A percentile compares a stretch with the other conserved stretches of the same genome.
These are phyloP conservation scores for Poecile montanus DNA, from an alignment of 2,797 vertebrate genomes.

Conservation along the genomic window DNA sequence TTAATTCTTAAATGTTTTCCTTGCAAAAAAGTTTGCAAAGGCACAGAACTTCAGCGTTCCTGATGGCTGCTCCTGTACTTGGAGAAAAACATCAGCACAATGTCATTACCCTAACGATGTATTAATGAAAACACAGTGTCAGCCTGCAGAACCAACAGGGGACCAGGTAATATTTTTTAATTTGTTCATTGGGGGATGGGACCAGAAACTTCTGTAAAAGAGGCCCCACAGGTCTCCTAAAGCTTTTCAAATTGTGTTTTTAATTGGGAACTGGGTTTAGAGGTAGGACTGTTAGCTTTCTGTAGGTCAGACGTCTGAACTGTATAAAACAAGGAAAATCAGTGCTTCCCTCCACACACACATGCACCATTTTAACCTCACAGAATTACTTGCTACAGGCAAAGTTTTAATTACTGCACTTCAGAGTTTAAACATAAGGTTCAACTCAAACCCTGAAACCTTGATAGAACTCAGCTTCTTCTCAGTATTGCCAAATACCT, in stretches of 20 bases:
- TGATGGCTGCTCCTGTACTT: constrained; percentile 8
- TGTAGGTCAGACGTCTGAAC: constrained; percentile 72
- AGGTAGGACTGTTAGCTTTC: constrained; percentile 70
- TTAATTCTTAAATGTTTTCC: background rate
- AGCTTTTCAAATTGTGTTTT: constrained; percentile 79
- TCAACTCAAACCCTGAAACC: constrained; percentile 57
- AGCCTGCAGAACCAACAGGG: constrained; percentile 71
- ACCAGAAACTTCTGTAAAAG: constrained; percentile 73
- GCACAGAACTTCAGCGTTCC: background rate
- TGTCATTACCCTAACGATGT: constrained; percentile 74
- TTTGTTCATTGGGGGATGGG: constrained; percentile 77
- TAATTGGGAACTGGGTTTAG: constrained; percentile 79
- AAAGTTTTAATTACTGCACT: constrained; percentile 74
- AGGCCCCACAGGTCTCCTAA: constrained; percentile 79
- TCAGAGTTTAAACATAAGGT: constrained; percentile 68
- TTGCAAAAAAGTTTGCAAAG: background rate
- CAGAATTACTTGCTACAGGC: constrained; percentile 74
- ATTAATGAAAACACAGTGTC: constrained; percentile 80
- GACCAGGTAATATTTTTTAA: constrained; percentile 80
- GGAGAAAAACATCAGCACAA: constrained; percentile 62
- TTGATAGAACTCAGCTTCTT: constrained; percentile 63
- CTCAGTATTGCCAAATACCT: constrained; percentile 60
- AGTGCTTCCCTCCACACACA: constrained; percentile 43
- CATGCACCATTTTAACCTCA: constrained; percentile 69
- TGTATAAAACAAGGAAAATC: constrained; percentile 65